phyloP scores from a whole-genome alignment of 2,113 vertebrate genomes.

The Labeo catla region DNA sequence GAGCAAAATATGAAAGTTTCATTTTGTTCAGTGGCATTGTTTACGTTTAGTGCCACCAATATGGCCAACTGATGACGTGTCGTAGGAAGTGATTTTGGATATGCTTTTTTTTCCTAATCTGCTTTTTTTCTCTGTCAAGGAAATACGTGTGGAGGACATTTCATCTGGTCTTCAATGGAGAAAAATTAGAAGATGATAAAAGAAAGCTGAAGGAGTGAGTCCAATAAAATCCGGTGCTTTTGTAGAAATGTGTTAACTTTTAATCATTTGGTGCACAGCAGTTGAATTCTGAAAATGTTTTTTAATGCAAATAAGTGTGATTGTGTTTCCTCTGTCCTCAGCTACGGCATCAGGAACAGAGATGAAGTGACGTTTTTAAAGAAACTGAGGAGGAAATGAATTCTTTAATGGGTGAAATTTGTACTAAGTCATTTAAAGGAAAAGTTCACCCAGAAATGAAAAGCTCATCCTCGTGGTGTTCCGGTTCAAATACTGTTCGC shows the following conservation, averaged over 20 bases:
- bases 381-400: conserved; percentile 84
- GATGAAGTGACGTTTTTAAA: conserved; percentile 95
- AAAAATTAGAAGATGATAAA: conserved; percentile 88
- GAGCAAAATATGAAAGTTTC: no score
- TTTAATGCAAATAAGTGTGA: not conserved
- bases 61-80: no score
- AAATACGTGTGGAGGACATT: conserved; percentile 91
- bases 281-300: not conserved
- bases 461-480: not conserved
- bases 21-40: no score
- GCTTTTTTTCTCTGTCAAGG: conserved; percentile 70
- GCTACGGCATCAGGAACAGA: conserved; percentile 93
- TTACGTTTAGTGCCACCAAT: no score
- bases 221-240: not conserved
- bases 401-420: not conserved
- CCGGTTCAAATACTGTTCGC: not conserved
- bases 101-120: not conserved
- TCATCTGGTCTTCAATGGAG: conserved; percentile 84
- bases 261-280: not conserved
- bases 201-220: conserved; percentile 94
- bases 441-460: not conserved
- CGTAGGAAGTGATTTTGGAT: not conserved
- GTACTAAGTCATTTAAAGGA: not conserved
- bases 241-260: not conserved
- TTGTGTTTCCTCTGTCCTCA: conserved; percentile 58